Conservation (phyloP, 2,888 invertebrate species). For the Melanostoma scalare region DNA sequence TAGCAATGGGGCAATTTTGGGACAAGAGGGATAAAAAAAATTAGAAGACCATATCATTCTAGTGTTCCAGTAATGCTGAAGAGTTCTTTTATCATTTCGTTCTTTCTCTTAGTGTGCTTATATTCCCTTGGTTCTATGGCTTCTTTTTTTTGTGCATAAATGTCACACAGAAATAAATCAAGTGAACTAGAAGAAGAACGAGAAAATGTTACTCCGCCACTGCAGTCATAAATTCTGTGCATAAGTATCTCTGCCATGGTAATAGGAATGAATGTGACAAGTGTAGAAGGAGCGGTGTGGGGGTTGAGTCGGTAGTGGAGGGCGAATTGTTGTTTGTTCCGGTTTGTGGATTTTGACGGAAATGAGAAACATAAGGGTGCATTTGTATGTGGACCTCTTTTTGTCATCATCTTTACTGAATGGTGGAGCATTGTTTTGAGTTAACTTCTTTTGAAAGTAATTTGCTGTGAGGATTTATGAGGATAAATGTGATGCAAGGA, state of each 20-base stretch:
- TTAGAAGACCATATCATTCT: conserved; percentile 69
- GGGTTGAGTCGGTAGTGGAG: not conserved
- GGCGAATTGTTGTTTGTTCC: conserved; percentile 57
- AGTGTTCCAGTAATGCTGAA: conserved; percentile 59
- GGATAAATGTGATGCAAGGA: conserved; percentile 64
- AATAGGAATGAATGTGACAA: conserved; percentile 71
- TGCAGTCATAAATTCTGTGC: conserved; percentile 72
- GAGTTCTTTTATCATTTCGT: conserved; percentile 65
- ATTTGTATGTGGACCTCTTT: conserved; percentile 53
- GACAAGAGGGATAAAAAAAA: conserved; percentile 33
- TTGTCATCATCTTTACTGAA: conserved; percentile 48
- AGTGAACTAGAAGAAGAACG: conserved; percentile 45
- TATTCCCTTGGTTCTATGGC: conserved; percentile 32
- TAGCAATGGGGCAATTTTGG: not conserved
- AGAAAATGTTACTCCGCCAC: conserved; percentile 36
- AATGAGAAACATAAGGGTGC: conserved; percentile 69
- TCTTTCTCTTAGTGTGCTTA: not conserved
- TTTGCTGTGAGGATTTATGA: conserved; percentile 69
- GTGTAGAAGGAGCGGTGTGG: conserved; percentile 25
- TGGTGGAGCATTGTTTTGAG: conserved; percentile 67
- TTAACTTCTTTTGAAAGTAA: conserved; percentile 70
- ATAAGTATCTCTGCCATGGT: conserved; percentile 70
- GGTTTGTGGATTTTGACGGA: conserved; percentile 64
- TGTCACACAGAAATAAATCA: conserved; percentile 72
- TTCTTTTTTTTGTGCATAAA: conserved; percentile 67